phyloP scores from a whole-genome alignment of 2,797 vertebrate genomes.

The Sparidentex hasta region DNA sequence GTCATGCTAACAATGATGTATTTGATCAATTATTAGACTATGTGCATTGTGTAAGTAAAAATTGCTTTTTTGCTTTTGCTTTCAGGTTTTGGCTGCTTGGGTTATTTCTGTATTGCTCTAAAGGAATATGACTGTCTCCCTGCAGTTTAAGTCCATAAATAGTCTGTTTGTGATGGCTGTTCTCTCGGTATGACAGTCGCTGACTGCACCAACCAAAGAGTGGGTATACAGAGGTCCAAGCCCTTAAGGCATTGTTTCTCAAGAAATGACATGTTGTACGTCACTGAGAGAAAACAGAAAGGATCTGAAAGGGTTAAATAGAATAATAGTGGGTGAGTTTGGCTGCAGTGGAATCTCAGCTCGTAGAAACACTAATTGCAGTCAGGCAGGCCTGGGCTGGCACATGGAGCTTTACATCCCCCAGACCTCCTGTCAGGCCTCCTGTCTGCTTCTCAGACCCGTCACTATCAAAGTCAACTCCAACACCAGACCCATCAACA shows the following conservation, averaged over 20 bases:
- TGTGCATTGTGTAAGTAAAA: slow-evolving; percentile 16
- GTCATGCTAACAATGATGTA: slow-evolving; percentile 27
- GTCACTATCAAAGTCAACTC: slow-evolving; percentile 62
- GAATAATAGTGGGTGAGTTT: slow-evolving; percentile 63
- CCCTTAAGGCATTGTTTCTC: slow-evolving; percentile 40
- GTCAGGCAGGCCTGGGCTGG: slow-evolving; percentile 80
- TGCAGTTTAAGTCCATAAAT: slow-evolving; percentile 30
- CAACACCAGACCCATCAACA: slow-evolving; percentile 36
- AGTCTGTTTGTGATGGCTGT: slow-evolving; percentile 14
- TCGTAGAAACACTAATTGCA: slow-evolving; percentile 81
- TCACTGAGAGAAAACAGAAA: slow-evolving; percentile 23
- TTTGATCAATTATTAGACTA: slow-evolving; percentile 20
- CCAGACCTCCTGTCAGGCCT: slow-evolving; percentile 82
- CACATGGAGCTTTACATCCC: slow-evolving; percentile 73
- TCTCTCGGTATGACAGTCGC: slow-evolving; percentile 16
- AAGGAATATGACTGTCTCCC: slow-evolving; percentile 20
- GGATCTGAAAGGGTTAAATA: slow-evolving; percentile 65
- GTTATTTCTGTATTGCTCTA: slow-evolving; percentile 26
- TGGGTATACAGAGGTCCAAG: slow-evolving; percentile 29
- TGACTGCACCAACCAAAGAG: slow-evolving; percentile 28
- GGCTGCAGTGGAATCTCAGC: slow-evolving; percentile 75
- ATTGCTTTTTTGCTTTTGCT: slow-evolving; percentile 8
- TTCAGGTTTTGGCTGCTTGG: slow-evolving; percentile 13
- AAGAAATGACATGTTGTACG: slow-evolving; percentile 21
- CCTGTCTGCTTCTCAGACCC: slow-evolving; percentile 73